phyloP scores from a whole-genome alignment of 2,888 invertebrate species.

The Eucera pruinosa region DNA sequence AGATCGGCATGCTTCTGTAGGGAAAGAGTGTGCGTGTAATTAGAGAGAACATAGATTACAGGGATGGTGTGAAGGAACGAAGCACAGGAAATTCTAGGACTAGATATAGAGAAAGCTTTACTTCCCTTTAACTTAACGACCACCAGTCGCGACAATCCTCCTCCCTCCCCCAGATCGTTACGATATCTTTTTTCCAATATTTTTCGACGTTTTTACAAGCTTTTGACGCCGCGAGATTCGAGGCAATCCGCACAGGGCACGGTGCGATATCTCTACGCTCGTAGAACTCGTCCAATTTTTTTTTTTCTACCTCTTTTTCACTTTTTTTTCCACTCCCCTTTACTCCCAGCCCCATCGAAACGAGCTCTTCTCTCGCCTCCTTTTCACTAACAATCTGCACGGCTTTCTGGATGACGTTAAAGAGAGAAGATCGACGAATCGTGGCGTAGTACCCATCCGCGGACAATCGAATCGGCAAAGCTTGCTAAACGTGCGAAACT shows the following conservation, averaged over 20 bases:
- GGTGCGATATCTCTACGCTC: neutral
- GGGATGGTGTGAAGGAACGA: constrained; percentile 38
- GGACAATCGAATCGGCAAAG: constrained; percentile 20
- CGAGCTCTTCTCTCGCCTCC: constrained; percentile 39
- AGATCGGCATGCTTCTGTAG: constrained; percentile 63
- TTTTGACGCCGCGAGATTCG: no score
- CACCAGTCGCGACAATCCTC: constrained; percentile 6
- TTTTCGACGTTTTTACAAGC: neutral
- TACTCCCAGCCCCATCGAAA: no score
- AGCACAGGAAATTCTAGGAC: constrained; percentile 40
- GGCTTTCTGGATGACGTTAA: constrained; percentile 52
- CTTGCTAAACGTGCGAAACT: constrained; percentile 5
- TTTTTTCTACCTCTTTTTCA: constrained; percentile 2
- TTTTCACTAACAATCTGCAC: constrained; percentile 62
- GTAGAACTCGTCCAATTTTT: neutral
- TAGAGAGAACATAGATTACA: constrained; percentile 44
- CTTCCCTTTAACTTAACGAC: constrained; percentile 52
- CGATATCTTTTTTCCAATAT: neutral
- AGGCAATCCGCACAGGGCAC: no score
- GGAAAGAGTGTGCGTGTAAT: constrained; percentile 52
- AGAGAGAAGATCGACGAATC: constrained; percentile 45
- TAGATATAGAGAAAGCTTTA: constrained; percentile 46
- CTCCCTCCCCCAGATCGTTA: no score
- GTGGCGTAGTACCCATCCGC: neutral
- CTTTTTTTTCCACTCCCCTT: neutral